These are phyloP conservation scores for Choloepus hoffmanni DNA, from an alignment of 2,113 vertebrate genomes.

Conservation along the genomic window DNA sequence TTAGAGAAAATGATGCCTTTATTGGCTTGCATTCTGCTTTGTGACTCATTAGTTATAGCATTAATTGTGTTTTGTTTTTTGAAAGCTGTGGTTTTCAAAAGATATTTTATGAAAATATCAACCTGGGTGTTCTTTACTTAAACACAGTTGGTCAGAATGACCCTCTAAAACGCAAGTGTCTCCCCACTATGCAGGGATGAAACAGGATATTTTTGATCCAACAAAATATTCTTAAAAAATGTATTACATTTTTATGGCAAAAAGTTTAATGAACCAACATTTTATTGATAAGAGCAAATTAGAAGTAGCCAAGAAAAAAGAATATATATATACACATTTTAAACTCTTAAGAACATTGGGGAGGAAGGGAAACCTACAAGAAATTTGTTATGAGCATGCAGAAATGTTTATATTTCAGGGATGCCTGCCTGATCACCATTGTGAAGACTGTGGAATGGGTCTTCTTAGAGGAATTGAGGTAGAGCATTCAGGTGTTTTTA, in stretches of 20 bases:
- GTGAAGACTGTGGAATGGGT: neutral
- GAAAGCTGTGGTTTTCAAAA: conserved; percentile 68
- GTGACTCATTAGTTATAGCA: conserved; percentile 71
- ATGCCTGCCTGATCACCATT: neutral
- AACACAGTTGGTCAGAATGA: conserved; percentile 48
- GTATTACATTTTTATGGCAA: neutral
- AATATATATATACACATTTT: neutral
- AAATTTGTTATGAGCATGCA: neutral
- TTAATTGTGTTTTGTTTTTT: conserved; percentile 65
- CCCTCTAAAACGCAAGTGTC: conserved; percentile 33
- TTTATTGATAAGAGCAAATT: neutral
- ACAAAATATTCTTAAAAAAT: conserved; percentile 17
- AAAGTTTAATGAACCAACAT: conserved; percentile 49
- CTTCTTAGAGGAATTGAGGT: neutral
- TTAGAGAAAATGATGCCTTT: conserved; percentile 69
- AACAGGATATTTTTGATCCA: neutral
- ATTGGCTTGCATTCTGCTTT: conserved; percentile 63
- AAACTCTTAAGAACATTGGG: neutral
- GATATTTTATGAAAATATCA: conserved; percentile 68
- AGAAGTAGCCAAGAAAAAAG: conserved; percentile 11
- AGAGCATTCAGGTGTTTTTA: neutral
- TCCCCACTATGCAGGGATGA: neutral
- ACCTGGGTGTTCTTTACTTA: conserved; percentile 69
- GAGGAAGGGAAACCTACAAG: neutral
- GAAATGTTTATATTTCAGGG: neutral